Evolutionary conservation across 2,888 invertebrate species (phyloP).

Genomic region (Apocheima hispidaria): DNA sequence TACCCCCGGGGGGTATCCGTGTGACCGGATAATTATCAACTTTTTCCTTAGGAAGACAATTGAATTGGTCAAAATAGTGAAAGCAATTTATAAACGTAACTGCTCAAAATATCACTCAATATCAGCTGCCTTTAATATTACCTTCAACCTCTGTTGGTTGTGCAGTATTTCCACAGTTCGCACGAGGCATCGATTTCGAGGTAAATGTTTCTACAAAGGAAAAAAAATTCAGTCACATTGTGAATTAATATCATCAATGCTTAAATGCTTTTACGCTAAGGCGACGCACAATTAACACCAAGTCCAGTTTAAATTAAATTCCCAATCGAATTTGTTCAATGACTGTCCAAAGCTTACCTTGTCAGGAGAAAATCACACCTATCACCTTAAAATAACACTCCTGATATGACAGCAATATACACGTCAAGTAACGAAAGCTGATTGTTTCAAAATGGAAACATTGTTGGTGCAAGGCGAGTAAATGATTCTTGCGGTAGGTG

Average conservation of each 20-base stretch:
- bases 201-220: conserved; percentile 7
- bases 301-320: conserved; percentile 21
- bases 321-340: conserved; percentile 37
- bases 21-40: too few species aligned
- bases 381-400: conserved; percentile 38
- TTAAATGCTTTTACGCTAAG: background rate
- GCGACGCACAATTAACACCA: background rate
- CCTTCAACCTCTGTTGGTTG: conserved; percentile 45
- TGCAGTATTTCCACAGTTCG: conserved; percentile 44
- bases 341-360: conserved; percentile 48
- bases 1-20: too few species aligned
- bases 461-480: conserved; percentile 49
- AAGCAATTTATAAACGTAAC: too few species aligned
- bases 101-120: background rate
- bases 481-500: conserved; percentile 50
- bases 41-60: too few species aligned
- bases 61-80: too few species aligned
- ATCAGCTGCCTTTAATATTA: conserved; percentile 31
- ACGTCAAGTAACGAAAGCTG: conserved; percentile 71
- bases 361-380: conserved; percentile 40
- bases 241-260: too few species aligned
- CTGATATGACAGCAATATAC: conserved; percentile 50
- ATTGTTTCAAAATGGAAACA: conserved; percentile 73
- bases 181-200: conserved; percentile 47
- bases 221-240: background rate